Conservation (phyloP, 2,888 invertebrate genomes). For the Drosophila diplacantha region DNA sequence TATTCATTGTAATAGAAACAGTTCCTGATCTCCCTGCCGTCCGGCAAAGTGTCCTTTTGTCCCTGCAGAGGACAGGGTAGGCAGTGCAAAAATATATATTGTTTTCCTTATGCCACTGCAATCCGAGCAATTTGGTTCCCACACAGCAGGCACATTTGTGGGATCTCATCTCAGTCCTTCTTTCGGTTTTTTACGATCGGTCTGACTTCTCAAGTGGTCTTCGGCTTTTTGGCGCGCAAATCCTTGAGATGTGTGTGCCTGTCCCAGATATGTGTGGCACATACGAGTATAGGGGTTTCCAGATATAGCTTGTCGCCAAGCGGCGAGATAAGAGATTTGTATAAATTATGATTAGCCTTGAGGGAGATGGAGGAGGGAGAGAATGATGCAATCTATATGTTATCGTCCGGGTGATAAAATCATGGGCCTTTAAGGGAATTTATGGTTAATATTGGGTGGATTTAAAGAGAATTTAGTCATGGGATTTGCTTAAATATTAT, state of each 20-base stretch:
- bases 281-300: slow-evolving; percentile 33
- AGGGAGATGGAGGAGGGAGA: neutral
- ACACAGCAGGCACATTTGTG: slow-evolving; percentile 64
- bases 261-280: slow-evolving; percentile 20
- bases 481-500: neutral
- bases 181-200: slow-evolving; percentile 39
- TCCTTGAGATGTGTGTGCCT: slow-evolving; percentile 5
- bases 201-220: slow-evolving; percentile 56
- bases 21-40: slow-evolving; percentile 32
- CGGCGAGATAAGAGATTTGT: slow-evolving; percentile 24
- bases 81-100: slow-evolving; percentile 59
- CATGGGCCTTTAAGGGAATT: slow-evolving; percentile 1
- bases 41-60: slow-evolving; percentile 13
- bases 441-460: neutral
- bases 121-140: slow-evolving; percentile 62
- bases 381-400: slow-evolving; percentile 21
- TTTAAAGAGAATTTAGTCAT: neutral
- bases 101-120: slow-evolving; percentile 63
- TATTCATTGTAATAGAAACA: slow-evolving; percentile 55
- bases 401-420: neutral
- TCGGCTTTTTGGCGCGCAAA: slow-evolving; percentile 42
- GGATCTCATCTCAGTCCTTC: slow-evolving; percentile 32
- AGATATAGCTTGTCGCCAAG: slow-evolving; percentile 33
- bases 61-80: slow-evolving; percentile 20
- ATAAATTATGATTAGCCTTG: slow-evolving; percentile 15